These are phyloP conservation scores for Drosophila azteca DNA, from an alignment of 1,140 invertebrate genomes.

Conservation along the genomic window DNA sequence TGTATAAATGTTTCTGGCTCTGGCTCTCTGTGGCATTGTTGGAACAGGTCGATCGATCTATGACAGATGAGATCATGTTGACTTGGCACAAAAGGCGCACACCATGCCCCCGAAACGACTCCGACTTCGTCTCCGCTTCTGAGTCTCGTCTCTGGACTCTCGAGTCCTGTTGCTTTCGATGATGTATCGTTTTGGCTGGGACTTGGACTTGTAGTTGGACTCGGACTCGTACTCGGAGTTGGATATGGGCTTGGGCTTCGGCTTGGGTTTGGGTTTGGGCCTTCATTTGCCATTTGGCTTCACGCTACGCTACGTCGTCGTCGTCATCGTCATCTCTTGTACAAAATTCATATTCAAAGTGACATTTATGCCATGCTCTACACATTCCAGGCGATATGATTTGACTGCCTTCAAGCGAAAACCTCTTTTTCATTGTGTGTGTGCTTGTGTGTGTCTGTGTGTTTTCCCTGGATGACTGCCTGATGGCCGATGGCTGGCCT, in stretches of 20 bases:
- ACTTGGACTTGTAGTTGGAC: not conserved
- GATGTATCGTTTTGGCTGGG: conserved; percentile 70
- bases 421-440: not conserved
- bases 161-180: conserved; percentile 76
- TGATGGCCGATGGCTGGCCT: too few species aligned
- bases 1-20: conserved; percentile 8
- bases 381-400: conserved; percentile 78
- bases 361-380: conserved; percentile 82
- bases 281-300: conserved; percentile 56
- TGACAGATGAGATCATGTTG: conserved; percentile 82
- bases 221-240: too few species aligned
- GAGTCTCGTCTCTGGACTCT: conserved; percentile 45
- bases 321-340: conserved; percentile 60
- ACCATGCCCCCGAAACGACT: conserved; percentile 15
- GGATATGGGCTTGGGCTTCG: not conserved
- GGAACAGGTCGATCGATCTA: conserved; percentile 81
- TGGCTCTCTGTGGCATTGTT: conserved; percentile 61
- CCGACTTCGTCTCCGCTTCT: not conserved
- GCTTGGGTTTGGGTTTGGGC: conserved; percentile 17
- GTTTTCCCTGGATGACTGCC: conserved; percentile 13
- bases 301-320: conserved; percentile 67
- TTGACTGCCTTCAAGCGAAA: conserved; percentile 55
- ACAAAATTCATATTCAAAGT: conserved; percentile 75
- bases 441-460: not conserved
- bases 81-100: conserved; percentile 73